These are phyloP conservation scores for Stegostoma tigrinum DNA, from an alignment of 2,113 vertebrate species.

Conservation along the genomic window DNA sequence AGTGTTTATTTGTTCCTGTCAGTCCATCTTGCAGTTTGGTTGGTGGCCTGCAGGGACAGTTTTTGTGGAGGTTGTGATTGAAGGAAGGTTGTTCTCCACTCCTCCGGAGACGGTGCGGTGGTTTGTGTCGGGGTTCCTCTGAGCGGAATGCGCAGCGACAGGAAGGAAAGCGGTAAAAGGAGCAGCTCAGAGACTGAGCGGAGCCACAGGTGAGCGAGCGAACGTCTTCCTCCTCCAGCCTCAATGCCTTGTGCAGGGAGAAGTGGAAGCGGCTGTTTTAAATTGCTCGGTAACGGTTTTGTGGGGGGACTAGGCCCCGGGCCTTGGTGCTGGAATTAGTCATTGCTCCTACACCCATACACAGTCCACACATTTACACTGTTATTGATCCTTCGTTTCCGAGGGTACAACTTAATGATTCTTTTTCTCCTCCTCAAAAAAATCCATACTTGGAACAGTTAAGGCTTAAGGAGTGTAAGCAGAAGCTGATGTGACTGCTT, in stretches of 20 bases:
- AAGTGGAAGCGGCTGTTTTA: neutral
- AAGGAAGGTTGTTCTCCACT: neutral
- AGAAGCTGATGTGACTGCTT: neutral
- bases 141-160: neutral
- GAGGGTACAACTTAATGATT: neutral
- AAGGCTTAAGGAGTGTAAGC: too few relatives aligned
- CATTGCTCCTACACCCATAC: neutral
- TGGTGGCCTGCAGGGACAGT: constrained; percentile 19
- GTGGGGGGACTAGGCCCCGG: neutral
- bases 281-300: neutral
- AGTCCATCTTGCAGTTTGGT: neutral
- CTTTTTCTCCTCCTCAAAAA: neutral
- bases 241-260: neutral
- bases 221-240: neutral
- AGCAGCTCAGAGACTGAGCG: neutral
- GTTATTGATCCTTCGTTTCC: neutral
- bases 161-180: neutral
- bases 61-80: neutral
- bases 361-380: neutral
- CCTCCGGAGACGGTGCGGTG: neutral
- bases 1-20: neutral
- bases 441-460: neutral
- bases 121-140: neutral
- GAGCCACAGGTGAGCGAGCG: neutral
- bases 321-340: neutral